phyloP scores from a whole-genome alignment of 2,888 invertebrate species.

The Blomia tropicalis region DNA sequence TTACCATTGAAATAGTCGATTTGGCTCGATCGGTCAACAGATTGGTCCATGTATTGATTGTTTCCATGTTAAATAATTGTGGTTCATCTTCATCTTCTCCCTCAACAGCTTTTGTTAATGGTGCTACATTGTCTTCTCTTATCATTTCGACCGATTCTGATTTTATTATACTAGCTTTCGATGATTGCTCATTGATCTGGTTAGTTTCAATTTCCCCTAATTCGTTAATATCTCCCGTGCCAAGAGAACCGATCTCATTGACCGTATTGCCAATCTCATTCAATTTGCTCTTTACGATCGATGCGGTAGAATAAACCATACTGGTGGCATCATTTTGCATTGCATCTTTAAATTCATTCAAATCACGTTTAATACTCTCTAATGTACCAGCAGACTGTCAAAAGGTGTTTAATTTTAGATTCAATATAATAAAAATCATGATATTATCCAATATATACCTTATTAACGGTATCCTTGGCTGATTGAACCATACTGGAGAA shows the following conservation, averaged over 20 bases:
- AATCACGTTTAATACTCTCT: slow-evolving; percentile 57
- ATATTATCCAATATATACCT: not conserved
- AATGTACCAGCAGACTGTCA: slow-evolving; percentile 39
- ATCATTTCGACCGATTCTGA: not conserved
- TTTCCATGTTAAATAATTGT: not conserved
- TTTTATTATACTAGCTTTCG: not conserved
- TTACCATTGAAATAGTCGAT: slow-evolving; percentile 6
- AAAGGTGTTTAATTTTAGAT: too few species aligned
- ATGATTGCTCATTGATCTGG: not conserved
- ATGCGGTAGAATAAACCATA: slow-evolving; percentile 48
- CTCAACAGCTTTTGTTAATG: not conserved
- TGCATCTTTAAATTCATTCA: slow-evolving; percentile 54
- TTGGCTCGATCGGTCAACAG: slow-evolving; percentile 3
- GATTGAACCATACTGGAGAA: slow-evolving; percentile 12
- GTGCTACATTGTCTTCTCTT: not conserved
- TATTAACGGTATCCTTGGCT: slow-evolving; percentile 12
- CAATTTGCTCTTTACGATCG: slow-evolving; percentile 30
- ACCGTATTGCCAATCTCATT: slow-evolving; percentile 18
- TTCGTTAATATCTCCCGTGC: not conserved
- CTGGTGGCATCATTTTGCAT: slow-evolving; percentile 54
- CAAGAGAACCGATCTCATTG: not conserved
- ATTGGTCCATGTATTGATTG: not conserved
- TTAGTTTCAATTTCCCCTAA: not conserved
- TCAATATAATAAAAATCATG: not conserved
- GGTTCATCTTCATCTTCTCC: not conserved